phyloP scores from a whole-genome alignment of 2,888 invertebrate genomes.

The Cataglyphis rosenhaueri region DNA sequence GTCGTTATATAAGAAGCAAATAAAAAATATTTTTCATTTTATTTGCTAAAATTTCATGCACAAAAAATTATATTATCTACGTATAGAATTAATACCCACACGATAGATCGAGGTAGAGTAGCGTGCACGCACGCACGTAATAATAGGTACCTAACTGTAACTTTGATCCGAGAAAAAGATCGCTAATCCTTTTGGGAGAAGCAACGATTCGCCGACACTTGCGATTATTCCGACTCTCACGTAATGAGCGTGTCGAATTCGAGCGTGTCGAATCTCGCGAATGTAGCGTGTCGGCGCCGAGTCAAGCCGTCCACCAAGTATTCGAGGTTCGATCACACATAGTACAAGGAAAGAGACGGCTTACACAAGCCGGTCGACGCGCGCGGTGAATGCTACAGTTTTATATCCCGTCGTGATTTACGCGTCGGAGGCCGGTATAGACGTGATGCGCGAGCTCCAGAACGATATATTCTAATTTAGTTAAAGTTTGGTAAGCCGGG shows the following conservation, averaged over 20 bases:
- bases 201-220: slow-evolving; percentile 19
- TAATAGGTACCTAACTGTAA: background rate
- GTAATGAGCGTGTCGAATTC: slow-evolving; percentile 48
- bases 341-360: slow-evolving; percentile 22
- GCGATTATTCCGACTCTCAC: slow-evolving; percentile 39
- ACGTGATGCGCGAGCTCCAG: slow-evolving; percentile 60
- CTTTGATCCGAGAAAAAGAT: background rate
- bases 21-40: background rate
- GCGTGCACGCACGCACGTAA: background rate
- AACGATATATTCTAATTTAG: slow-evolving; percentile 75
- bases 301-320: slow-evolving; percentile 1
- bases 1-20: background rate
- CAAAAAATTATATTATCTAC: too few species aligned
- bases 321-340: slow-evolving; percentile 21
- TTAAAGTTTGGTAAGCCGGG: slow-evolving; percentile 74
- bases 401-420: slow-evolving; percentile 62
- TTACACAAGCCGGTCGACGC: slow-evolving; percentile 21
- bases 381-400: slow-evolving; percentile 48
- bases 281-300: slow-evolving; percentile 34
- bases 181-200: slow-evolving; percentile 19
- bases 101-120: background rate
- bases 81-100: background rate
- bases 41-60: background rate
- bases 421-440: slow-evolving; percentile 44
- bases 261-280: slow-evolving; percentile 41